Percentiles rank a stretch among this genome's conserved stretches.
Conservation (phyloP, 2,113 vertebrate genomes). For the Lagopus muta region DNA sequence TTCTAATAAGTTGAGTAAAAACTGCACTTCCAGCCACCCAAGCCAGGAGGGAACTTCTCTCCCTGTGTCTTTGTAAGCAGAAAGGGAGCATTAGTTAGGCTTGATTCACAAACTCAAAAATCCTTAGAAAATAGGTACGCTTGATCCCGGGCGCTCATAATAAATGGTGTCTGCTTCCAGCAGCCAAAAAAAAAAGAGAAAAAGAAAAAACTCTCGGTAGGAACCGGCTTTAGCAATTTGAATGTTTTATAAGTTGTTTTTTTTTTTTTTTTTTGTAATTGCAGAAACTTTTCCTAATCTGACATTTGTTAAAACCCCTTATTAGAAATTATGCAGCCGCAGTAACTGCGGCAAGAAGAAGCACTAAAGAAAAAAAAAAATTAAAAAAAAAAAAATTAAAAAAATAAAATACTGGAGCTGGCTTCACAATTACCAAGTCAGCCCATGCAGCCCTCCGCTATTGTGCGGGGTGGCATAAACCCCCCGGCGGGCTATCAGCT, state of each 20-base stretch:
- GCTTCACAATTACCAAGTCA: slow-evolving; percentile 99
- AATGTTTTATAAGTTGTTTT: slow-evolving; percentile 84
- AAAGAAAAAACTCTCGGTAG: slow-evolving; percentile 49
- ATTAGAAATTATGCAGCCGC: slow-evolving; percentile 88
- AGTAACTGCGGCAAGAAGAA: slow-evolving; percentile 82
- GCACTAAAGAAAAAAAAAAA: background rate
- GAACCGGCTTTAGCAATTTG: slow-evolving; percentile 86
- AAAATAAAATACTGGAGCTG: slow-evolving; percentile 76
- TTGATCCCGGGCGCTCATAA: slow-evolving; percentile 52
- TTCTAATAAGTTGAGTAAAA: background rate
- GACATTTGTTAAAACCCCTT: slow-evolving; percentile 87
- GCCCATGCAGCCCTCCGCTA: slow-evolving; percentile 96
- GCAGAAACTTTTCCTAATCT: slow-evolving; percentile 91
- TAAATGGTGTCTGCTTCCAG: slow-evolving; percentile 68
- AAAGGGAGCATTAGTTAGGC: slow-evolving; percentile 11
- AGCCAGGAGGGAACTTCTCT: slow-evolving; percentile 8
- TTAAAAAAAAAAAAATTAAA: background rate
- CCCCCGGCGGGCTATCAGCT: slow-evolving; percentile 99
- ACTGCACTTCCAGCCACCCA: slow-evolving; percentile 10
- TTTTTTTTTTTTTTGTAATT: slow-evolving; percentile 68
- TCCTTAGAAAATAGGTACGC: slow-evolving; percentile 66
- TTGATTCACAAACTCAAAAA: slow-evolving; percentile 48
- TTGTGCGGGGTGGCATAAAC: slow-evolving; percentile 99
- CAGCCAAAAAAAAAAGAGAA: slow-evolving; percentile 43
- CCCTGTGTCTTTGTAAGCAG: slow-evolving; percentile 12